Conservation (phyloP, 2,113 vertebrate genomes). For the Sylvia atricapilla region DNA sequence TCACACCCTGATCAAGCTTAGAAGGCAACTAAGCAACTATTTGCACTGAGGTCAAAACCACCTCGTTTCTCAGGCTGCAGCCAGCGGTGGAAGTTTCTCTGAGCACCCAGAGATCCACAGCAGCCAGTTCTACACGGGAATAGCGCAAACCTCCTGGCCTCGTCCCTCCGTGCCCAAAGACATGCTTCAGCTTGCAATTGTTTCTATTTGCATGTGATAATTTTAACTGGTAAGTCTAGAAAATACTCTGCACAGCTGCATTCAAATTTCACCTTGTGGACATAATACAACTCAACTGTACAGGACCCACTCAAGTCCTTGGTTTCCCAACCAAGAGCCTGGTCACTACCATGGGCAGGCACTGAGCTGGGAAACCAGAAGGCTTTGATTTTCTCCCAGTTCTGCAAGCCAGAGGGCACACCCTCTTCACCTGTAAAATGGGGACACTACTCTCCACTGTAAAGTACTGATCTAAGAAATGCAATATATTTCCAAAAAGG, state of each 20-base stretch:
- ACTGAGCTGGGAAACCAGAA: neutral
- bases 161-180: neutral
- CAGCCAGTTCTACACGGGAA: neutral
- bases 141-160: neutral
- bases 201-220: constrained; percentile 34
- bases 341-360: neutral
- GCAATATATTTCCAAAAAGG: neutral
- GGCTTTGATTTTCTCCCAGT: neutral
- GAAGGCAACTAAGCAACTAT: neutral
- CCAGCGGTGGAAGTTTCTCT: fast-evolving
- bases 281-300: neutral
- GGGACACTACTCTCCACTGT: neutral
- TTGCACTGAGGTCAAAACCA: neutral
- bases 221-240: constrained; percentile 40
- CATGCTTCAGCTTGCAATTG: neutral
- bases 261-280: neutral
- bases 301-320: neutral
- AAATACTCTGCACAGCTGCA: neutral
- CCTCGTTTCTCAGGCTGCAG: neutral
- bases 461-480: neutral
- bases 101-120: fast-evolving
- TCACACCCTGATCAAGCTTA: neutral
- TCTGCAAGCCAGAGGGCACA: neutral
- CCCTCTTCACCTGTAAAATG: neutral
- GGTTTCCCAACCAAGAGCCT: neutral